Conservation (phyloP, 2,113 vertebrate genomes). For the Pomatostomus ruficeps region DNA sequence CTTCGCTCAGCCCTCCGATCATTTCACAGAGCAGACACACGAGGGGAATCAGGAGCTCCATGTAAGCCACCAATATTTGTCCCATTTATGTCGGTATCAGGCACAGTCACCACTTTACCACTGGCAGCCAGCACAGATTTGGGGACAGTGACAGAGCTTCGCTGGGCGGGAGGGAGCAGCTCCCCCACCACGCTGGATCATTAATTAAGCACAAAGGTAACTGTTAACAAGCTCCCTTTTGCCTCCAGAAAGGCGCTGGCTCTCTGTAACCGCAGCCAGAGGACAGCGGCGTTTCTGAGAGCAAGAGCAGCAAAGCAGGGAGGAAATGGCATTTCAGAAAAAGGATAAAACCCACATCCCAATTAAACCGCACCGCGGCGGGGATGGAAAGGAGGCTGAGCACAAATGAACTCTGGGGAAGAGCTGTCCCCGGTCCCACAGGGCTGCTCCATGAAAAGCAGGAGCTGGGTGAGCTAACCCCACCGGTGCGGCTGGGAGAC, state of each 20-base stretch:
- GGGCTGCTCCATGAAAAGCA: neutral
- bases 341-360: neutral
- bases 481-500: fast-evolving
- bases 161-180: neutral
- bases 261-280: neutral
- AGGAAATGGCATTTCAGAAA: neutral
- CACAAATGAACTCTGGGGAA: neutral
- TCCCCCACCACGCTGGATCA: neutral
- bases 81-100: neutral
- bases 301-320: neutral
- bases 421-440: fast-evolving
- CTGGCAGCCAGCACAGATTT: neutral
- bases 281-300: neutral
- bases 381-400: neutral
- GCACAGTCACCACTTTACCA: neutral
- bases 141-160: neutral
- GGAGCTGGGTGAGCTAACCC: neutral
- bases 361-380: neutral
- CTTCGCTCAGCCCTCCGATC: neutral
- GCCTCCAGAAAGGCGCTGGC: neutral
- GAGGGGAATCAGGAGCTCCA: neutral
- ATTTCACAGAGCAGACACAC: neutral
- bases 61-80: neutral
- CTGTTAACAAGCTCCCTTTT: neutral
- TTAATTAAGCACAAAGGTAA: neutral